Base-by-base conservation (phyloP, 1,140 invertebrate genomes). In the Heliothis subflexa region DNA sequence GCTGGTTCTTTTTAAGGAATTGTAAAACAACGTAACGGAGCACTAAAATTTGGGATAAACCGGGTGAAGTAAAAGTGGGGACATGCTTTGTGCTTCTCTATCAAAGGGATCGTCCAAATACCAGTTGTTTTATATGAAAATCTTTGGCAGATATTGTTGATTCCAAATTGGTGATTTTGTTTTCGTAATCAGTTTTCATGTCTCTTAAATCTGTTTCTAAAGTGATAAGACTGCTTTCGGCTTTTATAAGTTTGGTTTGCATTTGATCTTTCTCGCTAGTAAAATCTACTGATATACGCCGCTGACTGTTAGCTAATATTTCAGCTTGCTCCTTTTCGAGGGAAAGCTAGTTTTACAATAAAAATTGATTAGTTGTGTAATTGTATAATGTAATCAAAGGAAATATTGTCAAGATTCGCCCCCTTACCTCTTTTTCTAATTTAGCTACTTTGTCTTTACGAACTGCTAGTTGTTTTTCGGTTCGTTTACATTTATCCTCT, bases 401-500 rank as follows among this genome's bases (percentile, higher is more conserved):
- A 11, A 14, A 4, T 14, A 21, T 57, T 16, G 10, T 57, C 5
- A 45, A 16, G 14, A 1, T 40, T 10, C 14, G 9, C n/a, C 0
- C 52, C 33, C 75, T 82, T 89, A 96, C 95, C 92, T 96, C 95
- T 94, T 95, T 95, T 89, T 96, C 95, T 82, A 96, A 89, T 88
- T 96, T 95, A 45, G 95, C 85, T 40, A 96, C 95, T 85, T 95
- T 95, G 77, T 96, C 96, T 89, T 96, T 96, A 72, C 95, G 95
- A 13, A 94, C 88, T 33, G 89, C 88, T 52, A 95, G 89, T 59
- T 95, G 87, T 87, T 95, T 96, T 83, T 97, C 96, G 59, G 91
- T 94, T 80, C 95, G 95, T 83, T 95, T 96, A 59, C 94, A 94
- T 89, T 96, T 96, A 49, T 96, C 96, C 86, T 96, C 96, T 11